phyloP scores from a whole-genome alignment of 2,113 vertebrate species.

The Oryzias woworae region DNA sequence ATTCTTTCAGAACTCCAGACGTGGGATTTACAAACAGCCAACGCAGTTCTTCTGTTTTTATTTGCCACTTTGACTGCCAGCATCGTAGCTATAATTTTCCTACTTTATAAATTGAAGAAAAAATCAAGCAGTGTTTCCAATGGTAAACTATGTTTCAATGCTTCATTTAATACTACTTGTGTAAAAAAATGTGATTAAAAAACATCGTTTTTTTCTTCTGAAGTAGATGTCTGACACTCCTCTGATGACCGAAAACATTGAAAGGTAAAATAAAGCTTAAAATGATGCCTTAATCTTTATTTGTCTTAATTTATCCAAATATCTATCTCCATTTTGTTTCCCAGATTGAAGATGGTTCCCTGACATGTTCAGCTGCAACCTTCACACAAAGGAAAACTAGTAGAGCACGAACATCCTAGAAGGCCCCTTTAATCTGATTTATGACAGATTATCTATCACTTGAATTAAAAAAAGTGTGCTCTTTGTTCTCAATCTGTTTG shows the following conservation, averaged over 20 bases:
- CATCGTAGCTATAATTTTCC: neutral
- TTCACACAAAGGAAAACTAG: neutral
- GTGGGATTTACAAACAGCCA: neutral
- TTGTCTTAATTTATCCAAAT: neutral
- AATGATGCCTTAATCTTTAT: neutral
- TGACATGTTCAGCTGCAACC: rapidly evolving
- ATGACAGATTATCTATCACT: too few relatives aligned
- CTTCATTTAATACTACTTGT: neutral
- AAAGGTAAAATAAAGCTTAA: neutral
- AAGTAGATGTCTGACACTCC: neutral
- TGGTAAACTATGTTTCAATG: rapidly evolving
- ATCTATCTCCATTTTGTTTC: neutral
- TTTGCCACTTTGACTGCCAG: neutral
- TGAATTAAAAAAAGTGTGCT: too few relatives aligned
- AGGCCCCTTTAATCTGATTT: constrained; percentile 9
- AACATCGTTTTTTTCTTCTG: neutral
- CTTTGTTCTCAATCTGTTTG: too few relatives aligned
- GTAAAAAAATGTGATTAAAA: neutral
- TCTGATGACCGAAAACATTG: neutral
- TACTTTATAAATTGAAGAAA: neutral
- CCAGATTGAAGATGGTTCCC: rapidly evolving
- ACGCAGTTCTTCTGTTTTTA: rapidly evolving
- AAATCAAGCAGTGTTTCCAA: neutral
- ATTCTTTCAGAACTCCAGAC: rapidly evolving
- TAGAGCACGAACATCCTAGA: rapidly evolving